Evolutionary conservation across 1,140 invertebrate genomes (phyloP).

Genomic region (Solenopsis invicta): DNA sequence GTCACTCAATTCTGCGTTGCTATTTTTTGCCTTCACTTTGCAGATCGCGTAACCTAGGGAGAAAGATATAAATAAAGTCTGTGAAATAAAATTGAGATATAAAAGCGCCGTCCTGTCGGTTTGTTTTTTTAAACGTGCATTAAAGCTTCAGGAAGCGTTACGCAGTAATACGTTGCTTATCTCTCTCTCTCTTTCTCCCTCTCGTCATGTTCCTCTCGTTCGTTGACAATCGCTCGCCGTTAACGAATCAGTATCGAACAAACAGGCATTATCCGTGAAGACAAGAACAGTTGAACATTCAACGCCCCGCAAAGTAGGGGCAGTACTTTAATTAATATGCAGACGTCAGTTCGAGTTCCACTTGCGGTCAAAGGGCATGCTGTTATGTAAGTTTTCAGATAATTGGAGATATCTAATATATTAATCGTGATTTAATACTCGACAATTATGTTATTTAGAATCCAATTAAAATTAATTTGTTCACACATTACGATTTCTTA

Average conservation of each 20-base stretch:
- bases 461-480: background rate
- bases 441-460: slow-evolving; percentile 1
- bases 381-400: slow-evolving; percentile 38
- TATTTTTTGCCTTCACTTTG: background rate
- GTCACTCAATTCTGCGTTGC: background rate
- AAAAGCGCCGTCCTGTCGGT: background rate
- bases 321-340: slow-evolving; percentile 71
- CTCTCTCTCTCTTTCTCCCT: slow-evolving; percentile 22
- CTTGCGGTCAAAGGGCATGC: slow-evolving; percentile 32
- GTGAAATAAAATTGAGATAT: slow-evolving; percentile 34
- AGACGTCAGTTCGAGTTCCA: slow-evolving; percentile 17
- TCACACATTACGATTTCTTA: background rate
- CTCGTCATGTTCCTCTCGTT: background rate
- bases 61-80: slow-evolving; percentile 12
- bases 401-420: background rate
- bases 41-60: background rate
- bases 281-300: slow-evolving; percentile 74
- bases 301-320: slow-evolving; percentile 61
- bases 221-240: slow-evolving; percentile 4
- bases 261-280: slow-evolving; percentile 69
- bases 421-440: slow-evolving; percentile 13
- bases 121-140: slow-evolving; percentile 9
- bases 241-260: slow-evolving; percentile 74
- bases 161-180: background rate
- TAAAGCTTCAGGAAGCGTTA: slow-evolving; percentile 1